A percentile compares a stretch with the other conserved stretches of the same genome.
Conservation (phyloP, 2,888 invertebrate species). For the Bursaphelenchus okinawaensis region DNA sequence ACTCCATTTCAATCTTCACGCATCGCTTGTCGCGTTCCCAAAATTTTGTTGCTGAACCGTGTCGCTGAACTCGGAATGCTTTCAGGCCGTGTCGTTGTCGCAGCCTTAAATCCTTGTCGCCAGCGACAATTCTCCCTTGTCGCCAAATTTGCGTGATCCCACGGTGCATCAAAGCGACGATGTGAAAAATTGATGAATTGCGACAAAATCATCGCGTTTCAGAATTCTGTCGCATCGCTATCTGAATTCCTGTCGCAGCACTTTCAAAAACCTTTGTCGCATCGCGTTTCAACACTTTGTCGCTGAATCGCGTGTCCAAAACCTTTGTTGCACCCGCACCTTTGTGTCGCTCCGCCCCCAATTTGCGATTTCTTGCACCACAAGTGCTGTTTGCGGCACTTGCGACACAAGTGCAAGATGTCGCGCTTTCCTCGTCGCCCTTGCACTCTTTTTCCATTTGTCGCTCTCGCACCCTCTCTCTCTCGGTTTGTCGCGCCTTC, state of each 20-base stretch:
- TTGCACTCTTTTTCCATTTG: not conserved
- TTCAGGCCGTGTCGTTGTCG: too few relatives aligned
- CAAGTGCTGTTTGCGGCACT: not conserved
- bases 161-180: not conserved
- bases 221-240: too few relatives aligned
- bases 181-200: not conserved
- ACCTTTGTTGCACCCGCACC: not conserved
- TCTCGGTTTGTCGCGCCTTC: not conserved
- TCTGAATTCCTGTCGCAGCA: too few relatives aligned
- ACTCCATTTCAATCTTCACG: not conserved
- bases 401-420: not conserved
- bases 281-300: not conserved
- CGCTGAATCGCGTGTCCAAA: not conserved
- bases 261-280: not conserved
- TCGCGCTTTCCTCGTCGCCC: not conserved
- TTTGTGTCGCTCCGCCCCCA: too few relatives aligned
- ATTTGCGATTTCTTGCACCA: not conserved
- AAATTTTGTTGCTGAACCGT: not conserved
- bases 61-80: not conserved
- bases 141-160: not conserved
- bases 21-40: not conserved
- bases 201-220: too few relatives aligned
- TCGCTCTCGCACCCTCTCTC: not conserved
- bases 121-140: not conserved
- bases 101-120: not conserved